Evolutionary conservation across 2,113 vertebrate genomes (phyloP), one percentile per base, ranked within the genome.

Genomic region (Ceyx melanurus): DNA sequence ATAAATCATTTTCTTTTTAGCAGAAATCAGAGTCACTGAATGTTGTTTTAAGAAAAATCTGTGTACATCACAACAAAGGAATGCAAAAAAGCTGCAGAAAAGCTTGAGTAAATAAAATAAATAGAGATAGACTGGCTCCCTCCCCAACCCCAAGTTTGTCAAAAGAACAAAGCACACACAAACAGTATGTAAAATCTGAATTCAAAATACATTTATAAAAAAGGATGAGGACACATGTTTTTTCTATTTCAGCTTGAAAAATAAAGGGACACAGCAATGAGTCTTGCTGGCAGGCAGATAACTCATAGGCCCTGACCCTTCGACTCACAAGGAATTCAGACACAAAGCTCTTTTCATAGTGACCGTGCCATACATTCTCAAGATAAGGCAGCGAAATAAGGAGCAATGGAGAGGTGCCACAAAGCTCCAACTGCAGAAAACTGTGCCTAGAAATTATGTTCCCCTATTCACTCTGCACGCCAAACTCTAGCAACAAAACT

Each of bases 261-360:
- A 97, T 97, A 95, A 97, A 97, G 91, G 87, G 82, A 85, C 80
- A 83, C 73, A 92, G 95, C 91, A 95, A 89, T 91, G 92, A 97
- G 93, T 89, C 96, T 97, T 80, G 68, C 96, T 97, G 95, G 97
- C 96, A 96, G 96, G 92, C 96, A 97, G 97, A 97, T 97, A 97
- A 96, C 83, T 60, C 94, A 83, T 92, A 97, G 97, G 97, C 96
- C 96, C 97, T 98, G 97, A 98, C 98, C 97, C 97, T 97, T 97
- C 95, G 82, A 95, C 97, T 97, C 84, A 80, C 97, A 76, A 96
- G 97, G 97, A 98, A 98, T 98, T 97, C 97, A 97, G 95, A 96
- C 98, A 98, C 98, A 98, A 98, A 99, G 98, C 97, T 96, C 97
- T 96, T 97, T 98, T 98, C 96, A 96, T 91, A 83, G 66, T 90